phyloP scores from a whole-genome alignment of 2,113 vertebrate genomes.

The Silurus meridionalis region DNA sequence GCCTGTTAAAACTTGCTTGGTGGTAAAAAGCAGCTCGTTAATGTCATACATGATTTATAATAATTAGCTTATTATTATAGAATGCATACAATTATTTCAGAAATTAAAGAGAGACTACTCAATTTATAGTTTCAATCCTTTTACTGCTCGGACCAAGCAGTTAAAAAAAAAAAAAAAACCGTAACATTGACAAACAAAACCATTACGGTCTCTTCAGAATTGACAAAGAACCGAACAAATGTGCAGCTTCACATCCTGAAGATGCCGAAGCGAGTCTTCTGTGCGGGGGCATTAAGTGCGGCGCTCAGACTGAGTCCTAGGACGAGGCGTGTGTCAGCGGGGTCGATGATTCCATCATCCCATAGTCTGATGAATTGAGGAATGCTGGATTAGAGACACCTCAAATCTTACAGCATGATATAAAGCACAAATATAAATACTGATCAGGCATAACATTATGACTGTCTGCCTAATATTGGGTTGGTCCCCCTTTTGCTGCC shows the following conservation, averaged over 20 bases:
- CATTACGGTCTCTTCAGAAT: not conserved
- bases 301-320: conserved; percentile 92
- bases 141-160: conserved; percentile 34
- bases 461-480: no score
- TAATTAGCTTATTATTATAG: not conserved
- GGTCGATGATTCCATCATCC: conserved; percentile 98
- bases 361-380: conserved; percentile 77
- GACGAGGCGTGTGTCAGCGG: conserved; percentile 90
- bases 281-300: conserved; percentile 84
- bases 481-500: no score
- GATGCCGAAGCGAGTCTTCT: conserved; percentile 90
- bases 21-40: not conserved
- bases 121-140: not conserved
- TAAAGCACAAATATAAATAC: not conserved
- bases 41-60: not conserved
- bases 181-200: not conserved
- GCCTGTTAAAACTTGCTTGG: not conserved
- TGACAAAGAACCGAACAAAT: not conserved
- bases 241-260: conserved; percentile 83
- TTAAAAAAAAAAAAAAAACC: conserved; percentile 13
- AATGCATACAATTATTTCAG: not conserved
- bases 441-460: no score
- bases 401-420: not conserved
- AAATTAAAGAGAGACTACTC: not conserved
- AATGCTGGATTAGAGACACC: not conserved